phyloP scores from a whole-genome alignment of 1,140 invertebrate species.

The Leptinotarsa undecemlineata region DNA sequence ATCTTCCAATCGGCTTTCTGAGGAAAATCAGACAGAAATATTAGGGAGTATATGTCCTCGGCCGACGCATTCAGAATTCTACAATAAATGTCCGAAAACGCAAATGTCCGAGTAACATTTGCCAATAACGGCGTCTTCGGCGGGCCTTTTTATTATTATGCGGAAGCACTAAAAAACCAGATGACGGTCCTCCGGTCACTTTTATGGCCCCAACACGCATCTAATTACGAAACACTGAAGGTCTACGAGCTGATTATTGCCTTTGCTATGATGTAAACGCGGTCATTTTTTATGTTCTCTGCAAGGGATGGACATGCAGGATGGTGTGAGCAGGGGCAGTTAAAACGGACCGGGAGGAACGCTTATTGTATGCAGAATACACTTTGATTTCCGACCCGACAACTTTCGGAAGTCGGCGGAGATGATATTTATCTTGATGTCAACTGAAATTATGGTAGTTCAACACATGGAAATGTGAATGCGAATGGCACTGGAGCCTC shows the following conservation, averaged over 20 bases:
- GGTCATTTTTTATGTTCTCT: slow-evolving; percentile 34
- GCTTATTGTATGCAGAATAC: not conserved
- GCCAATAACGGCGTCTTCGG: slow-evolving; percentile 50
- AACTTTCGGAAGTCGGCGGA: too few relatives aligned
- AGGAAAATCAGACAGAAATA: slow-evolving; percentile 23
- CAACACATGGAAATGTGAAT: too few relatives aligned
- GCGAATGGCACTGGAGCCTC: too few relatives aligned
- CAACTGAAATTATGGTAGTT: too few relatives aligned
- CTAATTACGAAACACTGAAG: slow-evolving; percentile 48
- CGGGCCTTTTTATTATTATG: slow-evolving; percentile 54
- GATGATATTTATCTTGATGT: too few relatives aligned
- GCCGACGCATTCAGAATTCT: slow-evolving; percentile 27
- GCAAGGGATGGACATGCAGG: not conserved
- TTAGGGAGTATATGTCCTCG: slow-evolving; percentile 13
- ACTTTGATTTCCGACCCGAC: too few relatives aligned
- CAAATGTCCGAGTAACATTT: slow-evolving; percentile 55
- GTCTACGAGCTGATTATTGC: slow-evolving; percentile 45
- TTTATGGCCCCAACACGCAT: slow-evolving; percentile 47
- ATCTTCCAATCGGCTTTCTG: slow-evolving; percentile 41
- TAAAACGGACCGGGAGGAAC: not conserved
- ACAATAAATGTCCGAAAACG: slow-evolving; percentile 55
- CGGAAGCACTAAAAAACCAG: slow-evolving; percentile 55
- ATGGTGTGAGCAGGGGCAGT: not conserved
- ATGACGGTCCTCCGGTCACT: slow-evolving; percentile 47
- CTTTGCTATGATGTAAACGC: slow-evolving; percentile 27